These are phyloP conservation scores for Choloepus didactylus DNA, from an alignment of 2,797 vertebrate genomes.

Conservation along the genomic window DNA sequence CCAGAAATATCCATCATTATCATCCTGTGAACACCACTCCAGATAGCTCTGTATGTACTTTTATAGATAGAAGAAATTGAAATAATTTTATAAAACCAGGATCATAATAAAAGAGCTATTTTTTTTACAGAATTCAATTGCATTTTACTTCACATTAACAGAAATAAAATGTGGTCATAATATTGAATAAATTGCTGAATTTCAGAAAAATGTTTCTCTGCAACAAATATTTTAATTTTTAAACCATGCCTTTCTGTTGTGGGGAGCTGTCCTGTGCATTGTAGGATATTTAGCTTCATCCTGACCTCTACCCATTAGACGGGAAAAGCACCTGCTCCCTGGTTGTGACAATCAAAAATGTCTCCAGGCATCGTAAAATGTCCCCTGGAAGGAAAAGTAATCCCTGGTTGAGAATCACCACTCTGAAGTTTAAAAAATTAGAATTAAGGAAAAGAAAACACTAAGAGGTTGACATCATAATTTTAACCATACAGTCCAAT, in stretches of 20 bases:
- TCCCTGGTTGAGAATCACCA: neutral
- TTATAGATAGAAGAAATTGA: neutral
- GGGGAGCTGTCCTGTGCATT: neutral
- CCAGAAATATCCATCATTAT: conserved; percentile 28
- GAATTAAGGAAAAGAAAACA: neutral
- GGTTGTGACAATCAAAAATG: neutral
- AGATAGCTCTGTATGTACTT: neutral
- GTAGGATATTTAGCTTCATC: neutral
- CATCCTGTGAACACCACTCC: neutral
- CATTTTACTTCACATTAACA: conserved; percentile 47
- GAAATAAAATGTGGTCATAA: conserved; percentile 10
- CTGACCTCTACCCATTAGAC: neutral
- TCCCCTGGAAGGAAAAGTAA: neutral
- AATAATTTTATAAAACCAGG: conserved; percentile 27
- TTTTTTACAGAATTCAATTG: conserved; percentile 25
- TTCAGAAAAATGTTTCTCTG: conserved; percentile 49
- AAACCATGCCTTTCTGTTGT: conserved; percentile 11
- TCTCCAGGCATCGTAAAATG: neutral
- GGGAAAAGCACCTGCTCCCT: neutral
- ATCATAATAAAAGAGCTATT: neutral
- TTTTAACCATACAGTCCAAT: conserved; percentile 13
- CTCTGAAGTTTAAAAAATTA: neutral
- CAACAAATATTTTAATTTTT: conserved; percentile 54
- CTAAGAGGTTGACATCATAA: conserved; percentile 5
- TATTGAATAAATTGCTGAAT: conserved; percentile 31